Percentiles rank a stretch among this genome's conserved stretches.
Evolutionary conservation across 2,888 invertebrate genomes (phyloP).

Genomic region (Chironomus riparius): DNA sequence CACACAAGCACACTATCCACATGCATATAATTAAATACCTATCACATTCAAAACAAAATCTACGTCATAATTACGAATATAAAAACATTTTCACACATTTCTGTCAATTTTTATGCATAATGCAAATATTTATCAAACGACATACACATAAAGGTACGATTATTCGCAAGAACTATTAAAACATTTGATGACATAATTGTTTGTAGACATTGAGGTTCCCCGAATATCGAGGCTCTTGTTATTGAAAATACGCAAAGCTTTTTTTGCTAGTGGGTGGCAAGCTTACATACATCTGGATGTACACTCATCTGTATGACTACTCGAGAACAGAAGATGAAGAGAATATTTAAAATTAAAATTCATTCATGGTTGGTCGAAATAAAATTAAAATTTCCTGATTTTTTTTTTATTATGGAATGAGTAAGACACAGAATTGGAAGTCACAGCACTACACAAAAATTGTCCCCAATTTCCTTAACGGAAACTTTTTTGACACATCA

Average conservation of each 20-base stretch:
- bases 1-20: too few species aligned
- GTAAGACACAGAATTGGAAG: neutral
- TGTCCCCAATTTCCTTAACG: neutral
- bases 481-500: neutral
- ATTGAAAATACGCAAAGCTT: neutral
- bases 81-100: too few species aligned
- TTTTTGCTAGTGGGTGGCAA: neutral
- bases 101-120: too few species aligned
- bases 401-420: neutral
- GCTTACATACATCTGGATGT: neutral
- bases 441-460: neutral
- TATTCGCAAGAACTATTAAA: neutral
- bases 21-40: too few species aligned
- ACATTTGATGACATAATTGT: constrained; percentile 1
- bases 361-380: neutral
- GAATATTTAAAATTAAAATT: neutral
- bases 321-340: neutral
- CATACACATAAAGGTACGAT: neutral
- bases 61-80: too few species aligned
- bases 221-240: neutral
- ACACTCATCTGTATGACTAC: neutral
- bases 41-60: too few species aligned
- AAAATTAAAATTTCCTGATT: neutral
- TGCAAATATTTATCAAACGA: neutral
- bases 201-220: neutral